Evolutionary conservation across 1,140 invertebrate species (phyloP), one percentile per base, ranked within the genome.

Genomic region (Tribolium castaneum): DNA sequence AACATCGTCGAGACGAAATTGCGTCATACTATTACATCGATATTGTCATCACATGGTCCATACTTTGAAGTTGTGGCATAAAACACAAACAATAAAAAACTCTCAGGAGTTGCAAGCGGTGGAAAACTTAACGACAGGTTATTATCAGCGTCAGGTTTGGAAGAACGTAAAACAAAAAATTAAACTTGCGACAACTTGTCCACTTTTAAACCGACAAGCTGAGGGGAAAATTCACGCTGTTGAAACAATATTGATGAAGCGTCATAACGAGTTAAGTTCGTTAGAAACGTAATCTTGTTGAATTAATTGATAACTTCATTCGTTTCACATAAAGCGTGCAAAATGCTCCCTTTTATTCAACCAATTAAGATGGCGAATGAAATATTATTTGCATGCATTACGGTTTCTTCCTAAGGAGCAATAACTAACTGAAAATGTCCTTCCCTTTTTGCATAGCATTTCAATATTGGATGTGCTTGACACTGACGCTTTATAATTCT

Each of bases 181-280:
- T 30, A 30, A 30, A 30, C 25, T 30, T 30, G 25, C 0, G 6
- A 30, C 25, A 45, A 45, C 39, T 45, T 45, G 39, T 45, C 39
- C 39, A 45, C n/a, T 45, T 59, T 59, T 59, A 59, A 59, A 12
- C 22, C 22, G 25, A 6, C 5, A 59, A 30, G 16, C 30, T 25
- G 7, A 6, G 10, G 14, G 9, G 9, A 19, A 59, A 59, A 59
- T 59, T 59, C 54, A 59, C 19, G 7, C 54, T 59, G 54, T 59
- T 59, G 13, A 30, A 59, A 59, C 22, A 59, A 59, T 59, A 59
- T 59, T 59, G 54, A 59, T 59, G 54, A 25, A 59, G 19, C 54
- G 54, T 59, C 54, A 59, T 59, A 59, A 25, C 54, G 54, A 59
- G 19, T 59, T 59, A 59, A 59, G 25, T 59, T 59, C 54, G 54